Percentiles rank a stretch among this genome's conserved stretches.
Conservation (phyloP, 2,888 invertebrate species). For the Anoncus sp. region DNA sequence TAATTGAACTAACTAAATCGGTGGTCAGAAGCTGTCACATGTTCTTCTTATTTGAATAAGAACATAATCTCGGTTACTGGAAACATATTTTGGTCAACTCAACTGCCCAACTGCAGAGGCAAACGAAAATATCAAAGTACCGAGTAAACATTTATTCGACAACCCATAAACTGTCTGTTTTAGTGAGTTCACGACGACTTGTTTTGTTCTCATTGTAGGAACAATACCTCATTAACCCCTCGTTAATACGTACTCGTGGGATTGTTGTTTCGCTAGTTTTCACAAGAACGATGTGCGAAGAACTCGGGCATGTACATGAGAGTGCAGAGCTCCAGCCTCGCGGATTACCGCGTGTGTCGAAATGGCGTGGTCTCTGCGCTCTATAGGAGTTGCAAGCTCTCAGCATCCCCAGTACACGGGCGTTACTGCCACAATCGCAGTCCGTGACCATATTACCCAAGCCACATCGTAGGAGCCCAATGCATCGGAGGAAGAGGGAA, state of each 20-base stretch:
- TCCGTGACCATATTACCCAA: background rate
- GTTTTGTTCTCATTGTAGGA: too few relatives aligned
- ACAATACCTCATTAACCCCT: too few relatives aligned
- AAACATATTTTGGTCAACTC: too few relatives aligned
- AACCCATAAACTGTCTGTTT: too few relatives aligned
- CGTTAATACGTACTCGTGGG: slow-evolving; percentile 15
- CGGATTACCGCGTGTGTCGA: slow-evolving; percentile 13
- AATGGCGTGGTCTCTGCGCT: slow-evolving; percentile 2
- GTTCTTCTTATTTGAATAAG: too few relatives aligned
- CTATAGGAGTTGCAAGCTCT: background rate
- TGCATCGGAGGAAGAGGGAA: slow-evolving; percentile 3
- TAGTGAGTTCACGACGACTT: too few relatives aligned
- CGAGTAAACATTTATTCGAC: background rate
- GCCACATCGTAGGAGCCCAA: background rate
- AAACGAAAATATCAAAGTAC: too few relatives aligned
- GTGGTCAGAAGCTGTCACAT: too few relatives aligned
- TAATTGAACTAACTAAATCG: too few relatives aligned
- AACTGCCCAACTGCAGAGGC: too few relatives aligned
- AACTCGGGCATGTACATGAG: background rate
- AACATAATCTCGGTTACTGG: too few relatives aligned
- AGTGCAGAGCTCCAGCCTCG: slow-evolving; percentile 4
- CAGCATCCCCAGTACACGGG: slow-evolving; percentile 9
- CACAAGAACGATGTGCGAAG: slow-evolving; percentile 5
- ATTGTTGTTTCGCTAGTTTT: slow-evolving; percentile 26
- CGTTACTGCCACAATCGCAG: background rate